Percentiles rank a stretch among this genome's conserved stretches.
These are phyloP conservation scores for Cinclus cinclus DNA, from an alignment of 2,113 vertebrate genomes.

Conservation along the genomic window DNA sequence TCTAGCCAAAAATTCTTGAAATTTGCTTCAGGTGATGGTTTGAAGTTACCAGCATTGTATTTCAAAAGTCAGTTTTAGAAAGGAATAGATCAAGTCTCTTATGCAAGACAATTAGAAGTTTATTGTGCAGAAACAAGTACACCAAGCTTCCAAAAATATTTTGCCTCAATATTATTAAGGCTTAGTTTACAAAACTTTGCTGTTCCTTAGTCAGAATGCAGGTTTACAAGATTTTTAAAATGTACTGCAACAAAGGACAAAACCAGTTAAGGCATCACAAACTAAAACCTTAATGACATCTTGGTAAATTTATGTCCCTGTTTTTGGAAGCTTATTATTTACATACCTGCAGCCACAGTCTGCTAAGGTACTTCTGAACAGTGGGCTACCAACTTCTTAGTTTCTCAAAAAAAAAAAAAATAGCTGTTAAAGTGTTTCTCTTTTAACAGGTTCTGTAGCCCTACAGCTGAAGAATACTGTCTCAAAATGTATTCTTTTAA, in stretches of 20 bases:
- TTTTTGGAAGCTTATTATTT: background rate
- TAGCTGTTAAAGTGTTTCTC: background rate
- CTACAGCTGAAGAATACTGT: background rate
- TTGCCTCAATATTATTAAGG: background rate
- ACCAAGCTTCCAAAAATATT: constrained; percentile 39
- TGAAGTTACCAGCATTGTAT: background rate
- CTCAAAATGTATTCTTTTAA: background rate
- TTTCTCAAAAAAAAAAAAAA: background rate
- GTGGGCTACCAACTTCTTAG: background rate
- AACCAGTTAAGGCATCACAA: background rate
- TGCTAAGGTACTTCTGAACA: background rate
- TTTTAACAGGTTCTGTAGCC: background rate
- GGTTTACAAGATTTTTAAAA: constrained; percentile 36
- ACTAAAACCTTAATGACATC: background rate
- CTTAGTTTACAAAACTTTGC: constrained; percentile 28
- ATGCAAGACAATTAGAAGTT: constrained; percentile 32
- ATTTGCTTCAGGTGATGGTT: background rate
- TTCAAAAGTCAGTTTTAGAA: background rate
- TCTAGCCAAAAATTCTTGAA: background rate
- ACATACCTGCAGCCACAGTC: background rate
- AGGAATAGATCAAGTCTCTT: background rate
- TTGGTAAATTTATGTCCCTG: background rate
- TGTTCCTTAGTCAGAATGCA: background rate
- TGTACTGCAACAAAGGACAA: constrained; percentile 23
- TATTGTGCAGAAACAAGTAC: constrained; percentile 56